Conservation (phyloP, 2,113 vertebrate species). For the cat (Felis catus) region F.catus_Fca126_mat1.0 CM031425.1:3966001-3966500, state of each 20-base stretch:
- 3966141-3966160: background rate
- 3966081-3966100: background rate
- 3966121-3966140: background rate
- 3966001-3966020: background rate
- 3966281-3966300: background rate
- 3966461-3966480: background rate
- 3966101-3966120: background rate
- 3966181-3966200: background rate
- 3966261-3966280: background rate
- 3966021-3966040: background rate
- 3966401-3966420: background rate
- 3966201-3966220: background rate
- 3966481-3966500: background rate
- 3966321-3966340: background rate
- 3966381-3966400: conserved; percentile 2
- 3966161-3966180: background rate
- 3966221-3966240: background rate
- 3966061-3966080: background rate
- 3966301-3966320: background rate
- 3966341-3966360: background rate
- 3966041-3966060: background rate
- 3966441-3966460: background rate
- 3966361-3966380: background rate
- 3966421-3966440: background rate
- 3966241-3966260: background rate